Base-by-base conservation (phyloP, 2,888 invertebrate genomes). In the Perithous albicinctus region DNA sequence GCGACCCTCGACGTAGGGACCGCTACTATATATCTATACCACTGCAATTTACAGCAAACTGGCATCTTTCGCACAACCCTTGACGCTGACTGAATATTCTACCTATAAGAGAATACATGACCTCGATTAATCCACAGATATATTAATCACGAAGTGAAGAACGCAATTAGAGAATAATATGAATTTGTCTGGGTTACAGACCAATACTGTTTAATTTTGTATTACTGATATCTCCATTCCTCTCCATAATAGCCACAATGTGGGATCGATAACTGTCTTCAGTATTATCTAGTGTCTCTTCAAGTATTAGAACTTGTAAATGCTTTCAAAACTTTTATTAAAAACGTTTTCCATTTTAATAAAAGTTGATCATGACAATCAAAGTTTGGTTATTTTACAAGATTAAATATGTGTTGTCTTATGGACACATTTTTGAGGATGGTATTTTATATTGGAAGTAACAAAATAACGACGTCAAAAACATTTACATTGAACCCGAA, bases 21-120 rank as follows among this genome's bases (percentile, higher is more conserved):
- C 67, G 48, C 4, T 51, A 20, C 48, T 67, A 67, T 67, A 67
- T 67, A 20, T 20, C 10, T n/a, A 3, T 29, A 51, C 48, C 8
- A 32, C 7, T 10, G n/a, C 12, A 46, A 56, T 82, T 46, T 79
- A 64, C 41, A 32, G 46, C 54, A 67, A 66, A 67, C 48, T 51
- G 61, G 51, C 69, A 15, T 64, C n/a, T 76, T 20, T n/a, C 29
- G 15, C 18, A 32, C 41, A 15, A 26, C 76, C 79, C 83, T 83
- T 87, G 90, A 90, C 90, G 85, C 86, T 90, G 91, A 91, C 87
- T 87, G 86, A 90, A 88, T 86, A 84, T 87, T 43, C 56, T 20
- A 67, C 61, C 32, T 8, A 41, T 46, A 64, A 41, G 26, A 43
- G 66, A 56, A 32, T 46, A 64, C 63, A 48, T 32, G 18, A 32